phyloP scores from a whole-genome alignment of 2,113 vertebrate genomes.

The Brachypteracias leptosomus region DNA sequence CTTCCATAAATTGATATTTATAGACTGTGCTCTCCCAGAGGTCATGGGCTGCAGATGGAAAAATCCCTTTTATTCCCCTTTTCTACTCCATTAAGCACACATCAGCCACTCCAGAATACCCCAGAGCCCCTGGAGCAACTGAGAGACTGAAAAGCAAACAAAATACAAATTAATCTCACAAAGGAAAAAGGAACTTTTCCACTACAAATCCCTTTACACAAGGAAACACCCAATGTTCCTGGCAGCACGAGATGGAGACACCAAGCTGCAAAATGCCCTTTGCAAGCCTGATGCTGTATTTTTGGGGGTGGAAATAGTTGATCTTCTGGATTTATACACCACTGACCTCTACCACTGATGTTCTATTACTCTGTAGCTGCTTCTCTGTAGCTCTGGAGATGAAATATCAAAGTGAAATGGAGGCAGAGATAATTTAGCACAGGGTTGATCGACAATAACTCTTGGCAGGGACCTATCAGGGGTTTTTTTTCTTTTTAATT shows the following conservation, averaged over 20 bases:
- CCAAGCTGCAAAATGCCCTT: fast-evolving
- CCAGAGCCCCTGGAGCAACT: background rate
- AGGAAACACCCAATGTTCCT: background rate
- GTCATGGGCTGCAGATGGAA: background rate
- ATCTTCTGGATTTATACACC: background rate
- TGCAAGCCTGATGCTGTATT: background rate
- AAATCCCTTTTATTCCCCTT: background rate
- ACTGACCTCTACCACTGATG: too few relatives aligned
- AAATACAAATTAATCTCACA: background rate
- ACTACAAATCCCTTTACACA: background rate
- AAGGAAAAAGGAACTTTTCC: background rate
- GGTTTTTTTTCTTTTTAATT: background rate
- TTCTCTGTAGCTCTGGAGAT: background rate
- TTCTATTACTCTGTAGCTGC: background rate
- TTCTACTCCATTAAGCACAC: background rate
- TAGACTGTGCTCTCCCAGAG: background rate
- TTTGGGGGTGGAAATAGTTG: fast-evolving
- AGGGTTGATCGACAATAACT: background rate
- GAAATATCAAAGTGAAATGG: background rate
- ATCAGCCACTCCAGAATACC: background rate
- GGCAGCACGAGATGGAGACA: background rate
- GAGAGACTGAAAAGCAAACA: background rate
- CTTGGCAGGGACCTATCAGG: background rate
- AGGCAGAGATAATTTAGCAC: background rate
- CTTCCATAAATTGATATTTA: background rate